phyloP scores from a whole-genome alignment of 2,888 invertebrate genomes.

The Luperina nickerlii region DNA sequence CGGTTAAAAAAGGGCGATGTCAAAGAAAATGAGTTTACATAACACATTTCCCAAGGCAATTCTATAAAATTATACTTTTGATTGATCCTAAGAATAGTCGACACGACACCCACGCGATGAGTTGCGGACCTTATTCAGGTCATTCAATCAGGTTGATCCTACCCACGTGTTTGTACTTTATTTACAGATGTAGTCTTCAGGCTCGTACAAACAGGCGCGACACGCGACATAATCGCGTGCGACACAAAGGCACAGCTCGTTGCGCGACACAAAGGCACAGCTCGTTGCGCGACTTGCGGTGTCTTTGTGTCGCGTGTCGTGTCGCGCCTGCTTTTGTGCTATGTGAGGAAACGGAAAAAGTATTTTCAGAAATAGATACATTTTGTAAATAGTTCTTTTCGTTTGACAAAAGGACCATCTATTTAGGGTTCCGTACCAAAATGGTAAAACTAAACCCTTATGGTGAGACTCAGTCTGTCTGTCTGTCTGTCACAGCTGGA shows the following conservation, averaged over 20 bases:
- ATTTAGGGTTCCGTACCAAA: too few relatives aligned
- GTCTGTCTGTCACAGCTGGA: too few relatives aligned
- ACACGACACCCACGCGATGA: constrained; percentile 16
- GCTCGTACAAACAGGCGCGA: too few relatives aligned
- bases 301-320: too few relatives aligned
- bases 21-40: constrained; percentile 27
- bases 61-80: constrained; percentile 16
- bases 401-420: neutral
- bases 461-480: too few relatives aligned
- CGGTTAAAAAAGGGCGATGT: neutral
- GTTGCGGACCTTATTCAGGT: constrained; percentile 26
- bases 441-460: too few relatives aligned
- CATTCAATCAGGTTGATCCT: constrained; percentile 25
- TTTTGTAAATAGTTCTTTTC: neutral
- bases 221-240: too few relatives aligned
- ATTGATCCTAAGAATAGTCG: constrained; percentile 39
- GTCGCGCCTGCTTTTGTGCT: neutral
- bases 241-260: too few relatives aligned
- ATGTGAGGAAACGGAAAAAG: neutral
- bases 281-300: too few relatives aligned
- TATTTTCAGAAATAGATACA: neutral
- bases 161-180: constrained; percentile 13
- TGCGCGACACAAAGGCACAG: too few relatives aligned
- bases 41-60: neutral
- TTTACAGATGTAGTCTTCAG: constrained; percentile 1